Conservation (phyloP, 2,113 vertebrate species). For the Callospermophilus lateralis region DNA sequence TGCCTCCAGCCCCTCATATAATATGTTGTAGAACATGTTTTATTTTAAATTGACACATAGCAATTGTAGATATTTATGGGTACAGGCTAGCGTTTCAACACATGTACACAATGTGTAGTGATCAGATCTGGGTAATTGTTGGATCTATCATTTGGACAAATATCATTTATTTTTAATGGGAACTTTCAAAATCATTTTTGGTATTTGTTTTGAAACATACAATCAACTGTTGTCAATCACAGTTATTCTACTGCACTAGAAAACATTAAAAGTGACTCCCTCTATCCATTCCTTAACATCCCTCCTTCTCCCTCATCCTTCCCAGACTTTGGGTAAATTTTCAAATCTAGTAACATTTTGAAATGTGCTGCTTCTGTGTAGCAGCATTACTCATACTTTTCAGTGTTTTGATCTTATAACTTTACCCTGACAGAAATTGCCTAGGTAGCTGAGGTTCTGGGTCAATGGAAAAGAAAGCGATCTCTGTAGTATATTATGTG, state of each 20-base stretch:
- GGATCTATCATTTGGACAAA: not conserved
- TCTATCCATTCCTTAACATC: not conserved
- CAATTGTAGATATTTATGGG: not conserved
- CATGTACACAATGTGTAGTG: not conserved
- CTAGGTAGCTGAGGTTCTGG: not conserved
- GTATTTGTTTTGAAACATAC: not conserved
- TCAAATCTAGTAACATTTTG: not conserved
- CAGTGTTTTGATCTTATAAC: not conserved
- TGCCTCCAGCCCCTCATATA: no score
- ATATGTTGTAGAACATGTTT: not conserved
- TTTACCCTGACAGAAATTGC: not conserved
- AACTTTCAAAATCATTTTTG: not conserved
- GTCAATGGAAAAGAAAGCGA: not conserved
- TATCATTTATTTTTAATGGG: not conserved
- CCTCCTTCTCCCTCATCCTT: not conserved
- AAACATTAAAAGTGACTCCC: not conserved
- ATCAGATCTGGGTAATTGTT: not conserved
- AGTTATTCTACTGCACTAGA: not conserved
- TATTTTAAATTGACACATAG: not conserved
- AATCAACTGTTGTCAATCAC: not conserved
- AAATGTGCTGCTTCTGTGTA: not conserved
- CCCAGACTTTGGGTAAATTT: not conserved
- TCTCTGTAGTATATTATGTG: not conserved
- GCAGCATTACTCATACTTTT: not conserved
- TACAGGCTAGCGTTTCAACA: not conserved